These are phyloP conservation scores for Lydus trimaculatus DNA, from an alignment of 2,888 invertebrate species.

Conservation along the genomic window DNA sequence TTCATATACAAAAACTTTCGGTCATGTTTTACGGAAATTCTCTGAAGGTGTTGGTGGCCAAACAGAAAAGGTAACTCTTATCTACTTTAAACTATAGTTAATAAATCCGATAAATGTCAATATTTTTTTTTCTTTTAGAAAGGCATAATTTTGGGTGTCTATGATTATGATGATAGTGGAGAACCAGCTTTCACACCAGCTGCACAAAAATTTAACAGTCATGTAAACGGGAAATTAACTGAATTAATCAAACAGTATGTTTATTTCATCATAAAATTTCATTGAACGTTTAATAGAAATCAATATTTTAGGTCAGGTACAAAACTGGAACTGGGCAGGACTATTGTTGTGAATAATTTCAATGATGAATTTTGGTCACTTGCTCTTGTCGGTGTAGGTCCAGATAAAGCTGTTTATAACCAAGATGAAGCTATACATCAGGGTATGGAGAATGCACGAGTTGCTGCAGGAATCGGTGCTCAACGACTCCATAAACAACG, in stretches of 20 bases:
- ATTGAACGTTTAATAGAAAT: neutral
- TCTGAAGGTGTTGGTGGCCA: neutral
- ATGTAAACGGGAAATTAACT: constrained; percentile 63
- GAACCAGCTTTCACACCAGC: constrained; percentile 62
- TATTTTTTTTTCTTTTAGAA: constrained; percentile 56
- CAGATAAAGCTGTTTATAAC: constrained; percentile 67
- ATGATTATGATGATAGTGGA: constrained; percentile 54
- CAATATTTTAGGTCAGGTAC: constrained; percentile 15
- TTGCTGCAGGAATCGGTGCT: constrained; percentile 70
- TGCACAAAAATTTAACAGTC: constrained; percentile 64
- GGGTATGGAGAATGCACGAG: constrained; percentile 71
- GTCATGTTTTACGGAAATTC: neutral
- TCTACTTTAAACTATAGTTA: no score
- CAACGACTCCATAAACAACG: constrained; percentile 61
- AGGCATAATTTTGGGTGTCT: constrained; percentile 66
- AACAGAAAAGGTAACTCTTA: neutral
- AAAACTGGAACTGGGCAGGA: constrained; percentile 43
- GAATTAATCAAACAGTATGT: constrained; percentile 63
- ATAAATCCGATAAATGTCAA: no score
- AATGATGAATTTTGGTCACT: constrained; percentile 67
- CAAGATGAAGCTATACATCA: constrained; percentile 73
- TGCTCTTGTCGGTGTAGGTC: constrained; percentile 74
- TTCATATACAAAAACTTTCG: neutral
- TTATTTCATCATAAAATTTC: neutral
- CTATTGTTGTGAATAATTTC: constrained; percentile 67